Conservation (phyloP, 2,888 invertebrate genomes). For the Ophion ellenae region DNA sequence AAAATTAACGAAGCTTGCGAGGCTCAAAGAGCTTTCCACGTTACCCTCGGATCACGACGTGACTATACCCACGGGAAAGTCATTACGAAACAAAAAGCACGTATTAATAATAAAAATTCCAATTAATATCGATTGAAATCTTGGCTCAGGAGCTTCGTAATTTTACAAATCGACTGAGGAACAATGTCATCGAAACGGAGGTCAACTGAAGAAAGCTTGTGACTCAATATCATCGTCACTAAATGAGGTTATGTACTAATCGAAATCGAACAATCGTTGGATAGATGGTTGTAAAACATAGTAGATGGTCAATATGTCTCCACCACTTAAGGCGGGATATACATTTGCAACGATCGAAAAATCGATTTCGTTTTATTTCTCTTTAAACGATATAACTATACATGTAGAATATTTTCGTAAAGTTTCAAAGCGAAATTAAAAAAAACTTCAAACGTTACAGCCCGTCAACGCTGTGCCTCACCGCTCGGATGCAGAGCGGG, state of each 20-base stretch:
- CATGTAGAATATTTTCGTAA: too few species aligned
- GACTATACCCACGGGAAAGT: not conserved
- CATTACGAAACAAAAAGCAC: not conserved
- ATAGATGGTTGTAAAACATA: not conserved
- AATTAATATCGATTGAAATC: not conserved
- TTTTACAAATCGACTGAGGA: not conserved
- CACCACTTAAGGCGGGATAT: not conserved
- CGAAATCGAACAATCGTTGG: too few species aligned
- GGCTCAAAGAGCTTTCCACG: not conserved
- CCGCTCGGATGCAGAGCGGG: too few species aligned
- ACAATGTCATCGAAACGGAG: too few species aligned
- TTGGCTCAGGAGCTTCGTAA: not conserved
- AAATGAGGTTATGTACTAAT: not conserved
- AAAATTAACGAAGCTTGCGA: conserved; percentile 14
- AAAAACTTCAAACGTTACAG: too few species aligned
- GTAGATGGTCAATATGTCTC: not conserved
- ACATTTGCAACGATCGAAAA: too few species aligned
- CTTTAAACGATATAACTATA: too few species aligned
- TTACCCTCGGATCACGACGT: not conserved
- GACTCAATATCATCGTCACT: not conserved
- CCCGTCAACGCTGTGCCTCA: too few species aligned
- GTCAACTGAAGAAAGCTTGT: not conserved
- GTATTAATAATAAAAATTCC: not conserved
- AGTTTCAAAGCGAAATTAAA: too few species aligned
- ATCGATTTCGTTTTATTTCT: too few species aligned